Base-by-base conservation (phyloP, 2,113 vertebrate genomes). In the Megalops atlanticus region DNA sequence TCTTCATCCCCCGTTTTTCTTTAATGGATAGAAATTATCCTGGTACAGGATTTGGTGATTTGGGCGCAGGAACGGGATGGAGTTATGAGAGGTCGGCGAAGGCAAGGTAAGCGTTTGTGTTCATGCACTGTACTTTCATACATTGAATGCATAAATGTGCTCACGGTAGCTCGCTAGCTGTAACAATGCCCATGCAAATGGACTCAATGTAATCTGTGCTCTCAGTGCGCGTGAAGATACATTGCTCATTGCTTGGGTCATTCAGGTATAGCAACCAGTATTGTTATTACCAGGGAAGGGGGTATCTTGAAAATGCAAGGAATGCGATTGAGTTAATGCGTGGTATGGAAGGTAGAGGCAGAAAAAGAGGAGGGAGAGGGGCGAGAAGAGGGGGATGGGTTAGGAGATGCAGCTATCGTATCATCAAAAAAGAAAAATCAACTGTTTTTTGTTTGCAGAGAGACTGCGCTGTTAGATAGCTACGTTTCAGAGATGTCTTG, bases 11-110 rank as follows among this genome's bases (percentile, higher is more conserved):
- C 91, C 72, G 83, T 89, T 83, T 92, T 91, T 86, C 88, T 89
- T 93, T 89, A 91, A 97, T 97, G 96, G 96, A 97, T 93, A 96
- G 96, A 93, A 96, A 96, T 94, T 96, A 96, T 92, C 93, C 96
- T 86, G 94, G 94, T 87, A 93, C 96, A 91, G 95, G 95, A 87
- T 97, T 96, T 90, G 96, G 95, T 88, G 96, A 97, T 89, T 89
- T 96, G 79, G 95, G 95, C 89, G 94, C 95, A 91, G 96, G 95
- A 87, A 90, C 95, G 89, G 96, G 95, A 96, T 96, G 96, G 96
- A 95, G 90, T 91, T 97, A 96, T 95, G 96, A 96, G 91, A 93
- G 95, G 92, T 94, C 96, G 87, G 93, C 93, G 88, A 96, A 96
- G 92, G 95, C 95, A 92, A 96, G 96, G 96, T 97, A 95, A 94